Evolutionary conservation across 1,140 invertebrate genomes (phyloP).

Genomic region (Trichoplusia ni): DNA sequence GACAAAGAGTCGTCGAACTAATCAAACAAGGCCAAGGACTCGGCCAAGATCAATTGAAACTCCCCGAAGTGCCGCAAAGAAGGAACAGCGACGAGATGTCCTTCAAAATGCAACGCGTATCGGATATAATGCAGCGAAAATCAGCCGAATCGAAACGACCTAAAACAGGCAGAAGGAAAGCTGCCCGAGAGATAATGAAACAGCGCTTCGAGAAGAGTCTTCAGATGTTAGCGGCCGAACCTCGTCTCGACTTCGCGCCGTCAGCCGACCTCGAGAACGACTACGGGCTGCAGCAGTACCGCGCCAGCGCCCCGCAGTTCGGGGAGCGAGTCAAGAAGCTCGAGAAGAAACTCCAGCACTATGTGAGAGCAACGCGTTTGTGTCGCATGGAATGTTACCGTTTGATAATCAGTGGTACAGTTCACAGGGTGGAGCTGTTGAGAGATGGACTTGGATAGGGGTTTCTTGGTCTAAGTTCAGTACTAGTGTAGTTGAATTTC

Average conservation of each 20-base stretch:
- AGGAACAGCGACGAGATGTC: conserved; percentile 60
- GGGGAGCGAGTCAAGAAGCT: conserved; percentile 67
- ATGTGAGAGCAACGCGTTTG: conserved; percentile 69
- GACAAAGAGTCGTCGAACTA: conserved; percentile 58
- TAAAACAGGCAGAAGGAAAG: conserved; percentile 56
- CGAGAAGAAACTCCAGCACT: conserved; percentile 69
- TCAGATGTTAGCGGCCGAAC: conserved; percentile 65
- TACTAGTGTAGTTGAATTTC: no score
- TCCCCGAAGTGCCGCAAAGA: conserved; percentile 40
- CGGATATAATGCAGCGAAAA: conserved; percentile 64
- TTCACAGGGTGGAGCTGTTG: background rate
- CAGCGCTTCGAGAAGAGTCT: conserved; percentile 71
- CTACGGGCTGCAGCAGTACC: conserved; percentile 80
- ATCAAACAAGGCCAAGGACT: conserved; percentile 39
- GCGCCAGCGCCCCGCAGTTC: conserved; percentile 75
- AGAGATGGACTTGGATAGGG: background rate
- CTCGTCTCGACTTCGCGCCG: conserved; percentile 50
- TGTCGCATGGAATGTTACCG: conserved; percentile 56
- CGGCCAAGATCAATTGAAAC: conserved; percentile 43
- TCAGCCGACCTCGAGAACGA: conserved; percentile 66
- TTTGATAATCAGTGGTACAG: conserved; percentile 17
- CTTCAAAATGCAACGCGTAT: conserved; percentile 61
- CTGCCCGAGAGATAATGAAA: conserved; percentile 64
- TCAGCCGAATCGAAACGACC: conserved; percentile 49
- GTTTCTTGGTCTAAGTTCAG: no score